Evolutionary conservation across 1,140 invertebrate genomes (phyloP), one percentile per base, ranked within the genome.

Genomic region (Scaptodrosophila lebanonensis): DNA sequence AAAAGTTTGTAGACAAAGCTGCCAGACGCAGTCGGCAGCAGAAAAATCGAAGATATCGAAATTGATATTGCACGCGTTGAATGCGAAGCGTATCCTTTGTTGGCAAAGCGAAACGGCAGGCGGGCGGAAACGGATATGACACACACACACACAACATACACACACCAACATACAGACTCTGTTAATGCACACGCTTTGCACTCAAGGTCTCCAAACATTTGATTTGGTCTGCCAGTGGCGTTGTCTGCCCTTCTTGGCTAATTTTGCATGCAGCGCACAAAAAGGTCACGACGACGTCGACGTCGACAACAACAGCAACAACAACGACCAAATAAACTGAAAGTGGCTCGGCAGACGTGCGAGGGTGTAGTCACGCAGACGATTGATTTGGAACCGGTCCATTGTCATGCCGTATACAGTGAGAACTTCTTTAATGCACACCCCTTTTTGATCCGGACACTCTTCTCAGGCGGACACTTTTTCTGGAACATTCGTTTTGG

Each of bases 211-310:
- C 53, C 59, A 57, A 79, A 52, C 73, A 72, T 77, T 77, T 68
- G 73, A 79, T 77, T 77, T 79, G 59, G 40, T 30, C 47, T 22
- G 6, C 15, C 16, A 13, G 33, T 33, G 15, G 9, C 12, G 32
- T 13, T 35, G 54, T 42, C 38, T 42, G 8, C 11, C 33, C 22
- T 25, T 25, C 22, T 25, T 43, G 45, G 16, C 73, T 77, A 79
- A 77, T 77, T 77, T 79, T 69, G 73, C 68, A 77, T 77, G 73
- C 73, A 77, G 73, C 73, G 50, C 73, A 77, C 73, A 79, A 61
- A 47, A 58, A 59, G 22, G 22, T 8, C 3, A 25, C 22, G 8
- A 25, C 22, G 22, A 25, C 36, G 29, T 29, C 16, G 39, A 8
- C 47, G 36, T 16, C 30, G 12, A 20, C 22, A 13, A 29, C 27